Evolutionary conservation across 2,797 vertebrate genomes (phyloP), one percentile per base, ranked within the genome.

Genomic region (Notolepis coatsorum): DNA sequence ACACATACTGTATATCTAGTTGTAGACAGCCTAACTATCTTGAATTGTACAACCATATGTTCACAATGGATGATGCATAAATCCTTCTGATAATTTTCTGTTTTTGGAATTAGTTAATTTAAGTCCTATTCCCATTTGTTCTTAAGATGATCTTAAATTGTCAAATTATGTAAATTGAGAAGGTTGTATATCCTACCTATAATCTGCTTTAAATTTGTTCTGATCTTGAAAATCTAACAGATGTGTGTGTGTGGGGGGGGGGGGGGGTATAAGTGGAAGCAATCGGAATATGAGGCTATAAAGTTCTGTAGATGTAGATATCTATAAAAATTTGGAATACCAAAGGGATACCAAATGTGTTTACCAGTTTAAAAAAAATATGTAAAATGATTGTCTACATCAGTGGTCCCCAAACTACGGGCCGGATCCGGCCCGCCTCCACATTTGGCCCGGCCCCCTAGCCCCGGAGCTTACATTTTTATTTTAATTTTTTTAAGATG

Each of bases 41-140:
- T 49, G 35, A 61, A 66, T 30, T 67, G 39, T 5, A 57, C 4
- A 25, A 60, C 43, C 7, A 27, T n/a, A 30, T 54, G n/a, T n/a
- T 37, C 38, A 58, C n/a, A n/a, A 41, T 25, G 2, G 38, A 64
- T 4, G 52, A 61, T 25, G 57, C 35, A 30, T 54, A 39, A 12
- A 68, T 53, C 3, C 17, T 9, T 37, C 38, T 15, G 23, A 62
- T 15, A 4, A 48, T 28, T 12, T 53, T 17, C n/a, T 69, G n/a
- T n/a, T 12, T 28, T 43, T 62, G 20, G 39, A 41, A 45, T 49
- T 7, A 15, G 5, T 33, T n/a, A 2, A 38, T 28, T 30, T 5
- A 56, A 6, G 13, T 61, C 50, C 3, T 61, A 7, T 25, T 56
- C 51, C 46, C 67, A 52, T 21, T 42, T 2, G 18, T 45, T 8